Evolutionary conservation across 2,888 invertebrate species (phyloP).

Genomic region (Nomada flava): DNA sequence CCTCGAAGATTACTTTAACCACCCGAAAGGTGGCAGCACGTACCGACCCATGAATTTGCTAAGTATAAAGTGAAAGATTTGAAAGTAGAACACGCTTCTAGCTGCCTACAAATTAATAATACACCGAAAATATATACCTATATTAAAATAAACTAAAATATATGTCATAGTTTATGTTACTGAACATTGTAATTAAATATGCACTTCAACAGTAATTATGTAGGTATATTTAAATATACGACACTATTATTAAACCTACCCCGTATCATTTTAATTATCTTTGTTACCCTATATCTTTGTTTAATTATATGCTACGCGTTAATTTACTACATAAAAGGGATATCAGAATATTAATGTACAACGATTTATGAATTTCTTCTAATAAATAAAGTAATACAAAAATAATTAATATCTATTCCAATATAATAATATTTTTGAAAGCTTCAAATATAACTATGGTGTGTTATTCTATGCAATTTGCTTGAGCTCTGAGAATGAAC

Average conservation of each 20-base stretch:
- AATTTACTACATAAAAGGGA: background rate
- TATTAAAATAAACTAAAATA: background rate
- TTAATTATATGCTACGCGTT: background rate
- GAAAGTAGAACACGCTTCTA: too few species aligned
- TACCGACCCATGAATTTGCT: background rate
- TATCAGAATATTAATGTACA: background rate
- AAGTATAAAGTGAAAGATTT: background rate
- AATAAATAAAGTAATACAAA: background rate
- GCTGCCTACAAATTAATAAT: background rate
- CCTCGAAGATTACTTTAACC: constrained; percentile 40
- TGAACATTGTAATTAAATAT: too few species aligned
- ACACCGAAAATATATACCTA: too few species aligned
- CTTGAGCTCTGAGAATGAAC: background rate
- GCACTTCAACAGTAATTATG: background rate
- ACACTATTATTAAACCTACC: too few species aligned
- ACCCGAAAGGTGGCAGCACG: constrained; percentile 68
- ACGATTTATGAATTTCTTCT: background rate
- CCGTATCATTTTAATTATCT: too few species aligned
- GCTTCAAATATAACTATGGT: background rate
- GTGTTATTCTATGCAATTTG: background rate
- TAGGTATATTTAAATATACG: background rate
- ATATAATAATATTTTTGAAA: background rate
- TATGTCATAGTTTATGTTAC: background rate
- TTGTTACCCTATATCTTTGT: background rate
- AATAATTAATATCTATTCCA: background rate